Evolutionary conservation across 2,888 invertebrate species (phyloP).

Genomic region (Pseudococcus longispinus): DNA sequence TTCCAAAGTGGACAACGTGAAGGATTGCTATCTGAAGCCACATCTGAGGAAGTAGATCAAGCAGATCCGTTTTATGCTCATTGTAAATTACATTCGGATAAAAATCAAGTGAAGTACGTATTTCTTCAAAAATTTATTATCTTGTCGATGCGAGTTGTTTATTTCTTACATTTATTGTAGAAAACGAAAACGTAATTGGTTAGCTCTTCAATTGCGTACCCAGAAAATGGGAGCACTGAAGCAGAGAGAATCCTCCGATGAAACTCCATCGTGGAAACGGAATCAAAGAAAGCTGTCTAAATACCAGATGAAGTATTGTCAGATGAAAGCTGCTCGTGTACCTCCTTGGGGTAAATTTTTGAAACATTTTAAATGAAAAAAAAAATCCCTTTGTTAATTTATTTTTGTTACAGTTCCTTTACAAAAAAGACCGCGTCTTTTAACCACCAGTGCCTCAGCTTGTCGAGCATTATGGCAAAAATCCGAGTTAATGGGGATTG

Average conservation of each 20-base stretch:
- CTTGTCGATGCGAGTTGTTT: background rate
- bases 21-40: constrained; percentile 90
- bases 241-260: constrained; percentile 70
- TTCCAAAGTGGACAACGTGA: constrained; percentile 84
- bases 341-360: constrained; percentile 55
- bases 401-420: constrained; percentile 75
- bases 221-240: constrained; percentile 65
- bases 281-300: constrained; percentile 83
- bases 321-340: constrained; percentile 57
- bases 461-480: constrained; percentile 82
- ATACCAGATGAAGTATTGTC: constrained; percentile 67
- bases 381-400: background rate
- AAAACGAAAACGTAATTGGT: constrained; percentile 64
- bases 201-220: constrained; percentile 83
- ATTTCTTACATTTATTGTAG: constrained; percentile 58
- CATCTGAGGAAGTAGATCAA: constrained; percentile 86
- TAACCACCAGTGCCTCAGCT: constrained; percentile 90
- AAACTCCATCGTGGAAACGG: constrained; percentile 71
- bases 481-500: constrained; percentile 89
- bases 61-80: constrained; percentile 98
- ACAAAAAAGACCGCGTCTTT: constrained; percentile 89
- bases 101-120: constrained; percentile 63
- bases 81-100: constrained; percentile 94
- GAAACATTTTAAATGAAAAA: background rate
- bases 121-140: background rate